These are phyloP conservation scores for Etia nguti DNA, from an alignment of 2,113 vertebrate species.

Conservation along the genomic window DNA sequence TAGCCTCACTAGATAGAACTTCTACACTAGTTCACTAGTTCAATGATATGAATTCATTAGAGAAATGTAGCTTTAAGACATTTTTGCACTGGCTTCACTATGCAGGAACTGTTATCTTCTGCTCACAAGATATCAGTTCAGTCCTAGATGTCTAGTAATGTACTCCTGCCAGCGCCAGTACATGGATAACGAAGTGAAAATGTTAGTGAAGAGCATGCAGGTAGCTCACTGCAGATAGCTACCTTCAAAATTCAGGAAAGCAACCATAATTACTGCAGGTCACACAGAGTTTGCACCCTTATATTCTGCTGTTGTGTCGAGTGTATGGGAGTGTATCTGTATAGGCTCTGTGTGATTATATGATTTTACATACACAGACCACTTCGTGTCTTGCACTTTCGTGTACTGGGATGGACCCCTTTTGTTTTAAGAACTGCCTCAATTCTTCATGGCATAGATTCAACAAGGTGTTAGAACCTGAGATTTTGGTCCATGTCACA, in stretches of 20 bases:
- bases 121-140: background rate
- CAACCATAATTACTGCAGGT: background rate
- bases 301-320: background rate
- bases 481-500: background rate
- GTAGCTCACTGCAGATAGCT: background rate
- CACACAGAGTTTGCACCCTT: background rate
- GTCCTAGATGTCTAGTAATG: background rate
- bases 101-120: background rate
- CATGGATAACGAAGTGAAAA: background rate
- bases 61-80: background rate
- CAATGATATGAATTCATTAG: background rate
- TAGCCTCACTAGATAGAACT: background rate
- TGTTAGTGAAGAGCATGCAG: background rate
- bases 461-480: background rate
- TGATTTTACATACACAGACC: no score
- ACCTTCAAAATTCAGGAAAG: background rate
- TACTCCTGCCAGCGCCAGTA: background rate
- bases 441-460: background rate
- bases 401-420: background rate
- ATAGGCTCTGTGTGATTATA: no score
- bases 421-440: background rate
- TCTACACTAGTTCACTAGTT: no score
- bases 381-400: background rate
- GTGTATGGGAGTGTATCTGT: background rate
- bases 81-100: background rate